Percentiles rank a stretch among this genome's conserved stretches.
Evolutionary conservation across 2,113 vertebrate genomes (phyloP).

Genomic region (Embiotoca jacksoni): DNA sequence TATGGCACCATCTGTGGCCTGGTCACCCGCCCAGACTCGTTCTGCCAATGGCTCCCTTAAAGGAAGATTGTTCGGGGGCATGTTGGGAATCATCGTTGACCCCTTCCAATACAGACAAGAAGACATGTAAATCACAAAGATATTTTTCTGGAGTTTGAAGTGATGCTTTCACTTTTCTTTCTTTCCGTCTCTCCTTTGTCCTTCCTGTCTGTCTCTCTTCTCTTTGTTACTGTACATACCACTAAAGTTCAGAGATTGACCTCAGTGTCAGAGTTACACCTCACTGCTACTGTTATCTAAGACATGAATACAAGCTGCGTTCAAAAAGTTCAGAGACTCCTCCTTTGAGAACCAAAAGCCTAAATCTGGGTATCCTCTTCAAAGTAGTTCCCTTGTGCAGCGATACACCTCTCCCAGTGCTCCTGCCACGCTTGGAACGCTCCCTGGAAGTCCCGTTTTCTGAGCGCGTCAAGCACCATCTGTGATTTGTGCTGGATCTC

Average conservation of each 20-base stretch:
- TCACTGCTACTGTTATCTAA: conserved; percentile 28
- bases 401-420: too few relatives aligned
- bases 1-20: conserved; percentile 74
- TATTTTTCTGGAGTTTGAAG: not conserved
- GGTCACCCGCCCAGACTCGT: conserved; percentile 68
- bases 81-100: conserved; percentile 56
- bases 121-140: conserved; percentile 25
- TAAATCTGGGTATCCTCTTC: too few relatives aligned
- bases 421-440: too few relatives aligned
- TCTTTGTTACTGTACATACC: not conserved
- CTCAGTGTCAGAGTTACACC: conserved; percentile 27
- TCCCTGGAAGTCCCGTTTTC: too few relatives aligned
- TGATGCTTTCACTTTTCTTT: not conserved
- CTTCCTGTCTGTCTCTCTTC: not conserved
- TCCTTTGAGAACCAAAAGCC: too few relatives aligned
- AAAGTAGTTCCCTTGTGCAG: too few relatives aligned
- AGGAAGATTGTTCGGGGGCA: conserved; percentile 64
- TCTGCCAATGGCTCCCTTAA: conserved; percentile 63
- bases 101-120: conserved; percentile 22
- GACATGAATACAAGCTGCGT: too few relatives aligned
- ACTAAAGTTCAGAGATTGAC: conserved; percentile 25
- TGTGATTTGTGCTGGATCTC: too few relatives aligned
- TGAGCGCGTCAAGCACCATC: too few relatives aligned
- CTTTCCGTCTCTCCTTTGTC: not conserved
- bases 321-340: too few relatives aligned